Base-by-base conservation (phyloP, 2,797 vertebrate species). In the Florisuga fusca region DNA sequence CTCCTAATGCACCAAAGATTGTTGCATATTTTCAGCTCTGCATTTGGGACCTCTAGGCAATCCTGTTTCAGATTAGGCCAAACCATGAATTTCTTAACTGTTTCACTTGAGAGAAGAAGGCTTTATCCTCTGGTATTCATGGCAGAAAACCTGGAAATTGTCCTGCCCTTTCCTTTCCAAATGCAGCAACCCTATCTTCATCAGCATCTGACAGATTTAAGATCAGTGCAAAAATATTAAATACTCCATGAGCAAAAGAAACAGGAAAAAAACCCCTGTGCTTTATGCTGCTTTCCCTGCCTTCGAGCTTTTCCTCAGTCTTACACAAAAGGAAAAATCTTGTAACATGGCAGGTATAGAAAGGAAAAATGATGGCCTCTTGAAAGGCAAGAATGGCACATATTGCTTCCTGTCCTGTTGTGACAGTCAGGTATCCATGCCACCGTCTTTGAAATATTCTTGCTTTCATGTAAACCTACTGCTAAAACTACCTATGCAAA, bases 51-150 rank as follows among this genome's bases (percentile, higher is more conserved):
- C 96, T 97, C 53, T 68, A 88, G 97, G 96, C 94, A 64, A 92
- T 92, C 77, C 96, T 97, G 96, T 96, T 97, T 98, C 87, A 83
- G 79, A 98, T 97, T 98, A 97, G 83, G 93, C 96, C 34, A 57
- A 77, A 87, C 81, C 90, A 95, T 85, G 87, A 93, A 95, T 95
- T 96, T 96, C 84, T 97, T 67, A 68, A 78, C 85, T 95, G 84
- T 94, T 97, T 97, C 91, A 85, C 89, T 95, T 94, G 80, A 96
- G 90, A 96, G 93, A 95, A 81, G 96, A 90, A 69, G 46, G 78
- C 72, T 96, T 96, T 94, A 90, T 95, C 93, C 12, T 91, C 89
- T 94, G 92, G 96, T 86, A 86, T 94, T 95, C 90, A 69, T 95
- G 83, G 84, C 93, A 95, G 71, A 94, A 95, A 96, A 97, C 73